These are phyloP conservation scores for Crambe crambe DNA, from an alignment of 37 sponge, comb jelly and placozoan genomes.

Conservation along the genomic window DNA sequence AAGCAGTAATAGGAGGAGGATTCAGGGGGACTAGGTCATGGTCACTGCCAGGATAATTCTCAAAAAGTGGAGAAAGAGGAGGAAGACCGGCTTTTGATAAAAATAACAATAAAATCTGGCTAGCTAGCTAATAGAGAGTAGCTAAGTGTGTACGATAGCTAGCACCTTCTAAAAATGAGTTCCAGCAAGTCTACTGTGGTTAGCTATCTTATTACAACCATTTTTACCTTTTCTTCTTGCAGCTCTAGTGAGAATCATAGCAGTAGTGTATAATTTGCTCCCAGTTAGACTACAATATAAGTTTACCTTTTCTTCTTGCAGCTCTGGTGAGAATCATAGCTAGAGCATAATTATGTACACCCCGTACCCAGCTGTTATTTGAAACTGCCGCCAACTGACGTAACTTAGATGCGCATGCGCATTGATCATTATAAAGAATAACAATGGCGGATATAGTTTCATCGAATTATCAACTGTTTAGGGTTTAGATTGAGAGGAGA, in stretches of 20 bases:
- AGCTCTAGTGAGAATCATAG: too few relatives aligned
- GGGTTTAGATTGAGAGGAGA: too few relatives aligned
- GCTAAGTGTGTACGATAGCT: not conserved
- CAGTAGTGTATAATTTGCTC: too few relatives aligned
- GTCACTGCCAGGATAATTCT: not conserved
- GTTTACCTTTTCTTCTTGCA: slow-evolving; percentile 55
- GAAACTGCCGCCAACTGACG: not conserved
- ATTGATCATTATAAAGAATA: too few relatives aligned
- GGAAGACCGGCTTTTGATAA: slow-evolving; percentile 35
- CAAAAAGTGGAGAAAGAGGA: slow-evolving; percentile 33
- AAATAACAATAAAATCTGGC: not conserved
- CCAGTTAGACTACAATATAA: too few relatives aligned
- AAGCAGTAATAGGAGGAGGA: not conserved
- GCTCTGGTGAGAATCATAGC: slow-evolving; percentile 50
- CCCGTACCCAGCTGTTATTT: not conserved
- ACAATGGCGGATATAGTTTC: too few relatives aligned
- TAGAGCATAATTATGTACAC: not conserved
- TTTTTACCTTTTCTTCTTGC: too few relatives aligned
- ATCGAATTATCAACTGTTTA: too few relatives aligned
- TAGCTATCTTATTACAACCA: too few relatives aligned
- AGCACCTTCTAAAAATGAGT: not conserved
- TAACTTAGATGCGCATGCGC: not conserved
- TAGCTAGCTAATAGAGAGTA: not conserved
- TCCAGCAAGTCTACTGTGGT: too few relatives aligned
- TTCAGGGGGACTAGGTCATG: not conserved